A percentile compares a stretch with the other conserved stretches of the same genome.
Conservation (phyloP, 2,113 vertebrate genomes). For the Pterocles orientalis region DNA sequence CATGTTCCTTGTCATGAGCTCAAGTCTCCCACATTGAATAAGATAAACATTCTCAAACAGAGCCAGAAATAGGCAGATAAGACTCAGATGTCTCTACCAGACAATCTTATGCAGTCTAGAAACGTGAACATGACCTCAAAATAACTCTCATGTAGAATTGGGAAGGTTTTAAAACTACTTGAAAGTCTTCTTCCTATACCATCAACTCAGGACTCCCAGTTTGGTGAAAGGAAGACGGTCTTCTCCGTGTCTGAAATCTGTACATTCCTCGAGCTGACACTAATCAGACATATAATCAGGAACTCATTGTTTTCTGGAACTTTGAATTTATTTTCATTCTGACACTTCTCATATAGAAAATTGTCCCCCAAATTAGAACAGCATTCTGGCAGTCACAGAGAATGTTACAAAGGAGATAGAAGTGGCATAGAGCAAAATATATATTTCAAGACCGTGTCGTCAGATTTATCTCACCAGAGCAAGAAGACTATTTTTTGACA, state of each 20-base stretch:
- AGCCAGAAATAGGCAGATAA: slow-evolving; percentile 76
- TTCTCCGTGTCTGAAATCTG: slow-evolving; percentile 4
- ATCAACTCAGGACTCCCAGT: not conserved
- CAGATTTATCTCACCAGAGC: not conserved
- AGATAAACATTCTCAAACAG: slow-evolving; percentile 75
- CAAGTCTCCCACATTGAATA: slow-evolving; percentile 72
- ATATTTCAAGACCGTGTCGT: slow-evolving; percentile 28
- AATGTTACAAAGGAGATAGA: slow-evolving; percentile 45
- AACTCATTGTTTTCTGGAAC: slow-evolving; percentile 61
- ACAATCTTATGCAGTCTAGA: slow-evolving; percentile 8
- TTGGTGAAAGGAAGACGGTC: slow-evolving; percentile 40
- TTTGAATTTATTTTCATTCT: slow-evolving; percentile 65
- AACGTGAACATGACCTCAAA: slow-evolving; percentile 34
- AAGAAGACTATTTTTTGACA: not conserved
- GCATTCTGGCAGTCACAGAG: slow-evolving; percentile 36
- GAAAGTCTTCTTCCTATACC: not conserved
- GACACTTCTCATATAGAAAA: slow-evolving; percentile 58
- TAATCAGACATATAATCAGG: slow-evolving; percentile 33
- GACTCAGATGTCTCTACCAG: slow-evolving; percentile 72
- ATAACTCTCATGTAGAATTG: slow-evolving; percentile 54
- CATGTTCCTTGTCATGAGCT: slow-evolving; percentile 75
- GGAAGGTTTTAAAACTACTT: slow-evolving; percentile 2
- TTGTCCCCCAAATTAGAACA: slow-evolving; percentile 53
- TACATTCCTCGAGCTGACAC: slow-evolving; percentile 26
- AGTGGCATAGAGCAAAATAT: slow-evolving; percentile 25